Conservation (phyloP, 2,888 invertebrate genomes). For the Laspeyria flexula region DNA sequence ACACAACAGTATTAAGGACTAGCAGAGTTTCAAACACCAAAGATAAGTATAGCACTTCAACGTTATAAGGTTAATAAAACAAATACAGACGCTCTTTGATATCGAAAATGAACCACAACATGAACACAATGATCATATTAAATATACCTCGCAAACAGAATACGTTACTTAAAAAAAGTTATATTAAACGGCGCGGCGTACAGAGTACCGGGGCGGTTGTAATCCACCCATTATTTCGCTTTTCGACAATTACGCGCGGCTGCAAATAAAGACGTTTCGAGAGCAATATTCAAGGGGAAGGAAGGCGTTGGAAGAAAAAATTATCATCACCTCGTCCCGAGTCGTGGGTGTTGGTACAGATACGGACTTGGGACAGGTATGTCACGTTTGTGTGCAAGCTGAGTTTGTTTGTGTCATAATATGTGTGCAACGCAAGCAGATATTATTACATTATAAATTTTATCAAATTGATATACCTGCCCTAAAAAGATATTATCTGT, state of each 20-base stretch:
- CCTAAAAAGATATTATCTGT: too few relatives aligned
- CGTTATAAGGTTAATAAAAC: background rate
- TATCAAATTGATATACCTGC: too few relatives aligned
- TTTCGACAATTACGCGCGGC: slow-evolving; percentile 60
- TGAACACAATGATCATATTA: slow-evolving; percentile 29
- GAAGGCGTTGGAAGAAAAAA: slow-evolving; percentile 60
- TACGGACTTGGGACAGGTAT: slow-evolving; percentile 17
- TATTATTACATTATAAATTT: too few relatives aligned
- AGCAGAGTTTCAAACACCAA: too few relatives aligned
- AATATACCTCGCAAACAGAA: slow-evolving; percentile 33
- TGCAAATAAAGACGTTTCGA: slow-evolving; percentile 64
- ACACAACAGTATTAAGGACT: too few relatives aligned
- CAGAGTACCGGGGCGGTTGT: slow-evolving; percentile 30
- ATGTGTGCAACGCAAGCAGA: too few relatives aligned
- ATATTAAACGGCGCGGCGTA: slow-evolving; percentile 34
- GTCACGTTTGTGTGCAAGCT: background rate
- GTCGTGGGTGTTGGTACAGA: slow-evolving; percentile 20
- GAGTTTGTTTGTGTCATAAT: too few relatives aligned
- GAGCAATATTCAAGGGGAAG: slow-evolving; percentile 61
- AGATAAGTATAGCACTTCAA: background rate
- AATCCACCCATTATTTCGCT: slow-evolving; percentile 54
- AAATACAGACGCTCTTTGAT: background rate
- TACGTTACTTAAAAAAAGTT: slow-evolving; percentile 36
- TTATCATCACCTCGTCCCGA: slow-evolving; percentile 67
- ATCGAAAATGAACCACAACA: background rate